A percentile compares a stretch with the other conserved stretches of the same genome.
These are phyloP conservation scores for Hydrozoanthus tunicans DNA, from an alignment of 64 coral and sea anemone species.

Conservation along the genomic window DNA sequence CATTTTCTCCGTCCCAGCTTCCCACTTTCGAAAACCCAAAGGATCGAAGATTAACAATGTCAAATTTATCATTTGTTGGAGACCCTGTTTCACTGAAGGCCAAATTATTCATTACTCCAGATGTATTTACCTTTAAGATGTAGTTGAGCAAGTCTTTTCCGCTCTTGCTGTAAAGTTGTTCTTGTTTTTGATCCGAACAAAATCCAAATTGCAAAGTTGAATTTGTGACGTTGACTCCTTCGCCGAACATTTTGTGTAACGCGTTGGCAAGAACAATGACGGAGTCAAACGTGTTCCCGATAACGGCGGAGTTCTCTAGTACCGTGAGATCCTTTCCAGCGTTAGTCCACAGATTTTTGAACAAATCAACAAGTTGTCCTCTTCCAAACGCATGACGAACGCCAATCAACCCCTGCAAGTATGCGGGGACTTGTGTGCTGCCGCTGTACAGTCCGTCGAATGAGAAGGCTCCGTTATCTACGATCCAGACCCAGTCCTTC, in stretches of 20 bases:
- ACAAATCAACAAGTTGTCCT: constrained; percentile 39
- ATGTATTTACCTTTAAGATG: constrained; percentile 68
- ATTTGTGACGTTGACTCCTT: constrained; percentile 53
- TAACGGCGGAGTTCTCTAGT: constrained; percentile 61
- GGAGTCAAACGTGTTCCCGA: constrained; percentile 79
- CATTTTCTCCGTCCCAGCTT: constrained; percentile 44
- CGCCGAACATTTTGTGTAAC: constrained; percentile 64
- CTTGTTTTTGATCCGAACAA: neutral
- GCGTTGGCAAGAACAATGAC: constrained; percentile 65
- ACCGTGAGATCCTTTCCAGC: constrained; percentile 33
- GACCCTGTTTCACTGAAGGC: constrained; percentile 57
- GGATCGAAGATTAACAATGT: constrained; percentile 78
- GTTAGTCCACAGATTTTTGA: constrained; percentile 61
- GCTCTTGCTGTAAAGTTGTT: constrained; percentile 20
- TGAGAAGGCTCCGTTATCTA: constrained; percentile 74
- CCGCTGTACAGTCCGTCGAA: constrained; percentile 60
- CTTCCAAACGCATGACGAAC: constrained; percentile 71
- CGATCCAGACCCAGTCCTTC: constrained; percentile 78
- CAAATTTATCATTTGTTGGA: constrained; percentile 63
- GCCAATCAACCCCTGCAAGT: constrained; percentile 75
- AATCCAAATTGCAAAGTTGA: constrained; percentile 44
- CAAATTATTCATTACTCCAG: constrained; percentile 74
- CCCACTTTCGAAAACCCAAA: constrained; percentile 80
- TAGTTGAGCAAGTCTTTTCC: constrained; percentile 58
- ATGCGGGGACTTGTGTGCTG: constrained; percentile 41